Evolutionary conservation across 1,140 invertebrate genomes (phyloP), one percentile per base, ranked within the genome.

Genomic region (Pygmarrhopalites habei): DNA sequence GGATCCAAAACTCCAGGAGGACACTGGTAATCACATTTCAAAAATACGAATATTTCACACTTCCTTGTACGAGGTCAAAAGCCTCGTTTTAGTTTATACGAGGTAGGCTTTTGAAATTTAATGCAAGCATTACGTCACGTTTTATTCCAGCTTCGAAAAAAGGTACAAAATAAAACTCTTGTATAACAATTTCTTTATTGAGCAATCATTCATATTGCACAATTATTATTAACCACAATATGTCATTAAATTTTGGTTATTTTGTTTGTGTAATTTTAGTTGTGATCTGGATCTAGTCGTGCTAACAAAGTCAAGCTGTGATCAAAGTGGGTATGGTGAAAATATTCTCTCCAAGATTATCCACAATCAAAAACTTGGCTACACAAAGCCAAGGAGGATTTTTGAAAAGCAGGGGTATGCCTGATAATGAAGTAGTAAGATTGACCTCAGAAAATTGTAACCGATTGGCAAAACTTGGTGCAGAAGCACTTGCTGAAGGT

Each of bases 391-490:
- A 7, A 23, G 7, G 12, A 49, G 46, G 35, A 39, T 10, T 10
- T 39, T 17, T 23, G 46, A 15, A 19, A 21, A 49, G 46, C n/a
- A 49, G 5, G 7, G 46, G 7, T 7, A 49, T 49, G 46, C 46
- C 14, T 7, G 46, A 49, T 5, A 23, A 23, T 23, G 46, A 49
- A 49, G 46, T 49, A 10, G 7, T 49, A 15, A 12, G 19, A 15
- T n/a, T 62, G 56, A 55, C 59, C 2, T 21, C 3, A 17, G 53
- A 57, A 21, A 66, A 59, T 19, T 58, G 1, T 30, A 23, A 58
- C 29, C 30, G 35, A 12, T 47, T 59, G 12, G 64, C 59, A 2
- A 56, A 59, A 59, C n/a, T 41, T 1, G 66, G 60, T 30, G 66
- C 63, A 15, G 15, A 39, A 7, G 47, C 59, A n/a, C 46, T 70